These are phyloP conservation scores for Cheilinus undulatus DNA, from an alignment of 2,113 vertebrate genomes.

Conservation along the genomic window DNA sequence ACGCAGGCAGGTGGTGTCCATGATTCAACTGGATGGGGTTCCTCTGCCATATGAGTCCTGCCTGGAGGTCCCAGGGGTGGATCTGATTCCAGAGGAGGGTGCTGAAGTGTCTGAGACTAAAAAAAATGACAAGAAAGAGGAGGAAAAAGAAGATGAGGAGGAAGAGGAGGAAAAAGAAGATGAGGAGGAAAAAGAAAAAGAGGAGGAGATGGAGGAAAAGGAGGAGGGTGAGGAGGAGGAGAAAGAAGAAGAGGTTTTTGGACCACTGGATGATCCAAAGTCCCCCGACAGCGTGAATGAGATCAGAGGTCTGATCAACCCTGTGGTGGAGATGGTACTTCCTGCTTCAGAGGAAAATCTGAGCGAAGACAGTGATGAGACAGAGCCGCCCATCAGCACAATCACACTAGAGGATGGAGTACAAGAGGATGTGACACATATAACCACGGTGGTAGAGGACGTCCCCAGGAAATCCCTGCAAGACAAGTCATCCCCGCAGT, in stretches of 20 bases:
- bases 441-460: slow-evolving; percentile 52
- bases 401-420: slow-evolving; percentile 51
- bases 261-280: accelerated
- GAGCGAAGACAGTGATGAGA: slow-evolving; percentile 67
- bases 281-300: slow-evolving; percentile 81
- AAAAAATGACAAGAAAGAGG: background rate
- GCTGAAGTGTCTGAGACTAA: background rate
- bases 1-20: slow-evolving; percentile 92
- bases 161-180: background rate
- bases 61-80: slow-evolving; percentile 81
- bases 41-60: slow-evolving; percentile 83
- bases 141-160: slow-evolving; percentile 29
- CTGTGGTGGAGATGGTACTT: slow-evolving; percentile 68
- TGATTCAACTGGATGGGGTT: slow-evolving; percentile 90
- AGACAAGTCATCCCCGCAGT: slow-evolving; percentile 36
- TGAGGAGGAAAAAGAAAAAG: background rate
- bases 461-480: slow-evolving; percentile 20
- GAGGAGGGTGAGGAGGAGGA: background rate
- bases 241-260: background rate
- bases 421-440: slow-evolving; percentile 44
- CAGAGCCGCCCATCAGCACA: slow-evolving; percentile 12
- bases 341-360: background rate
- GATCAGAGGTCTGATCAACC: slow-evolving; percentile 84
- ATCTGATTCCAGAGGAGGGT: slow-evolving; percentile 81
- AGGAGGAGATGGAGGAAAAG: slow-evolving; percentile 28